Evolutionary conservation across 2,113 vertebrate species (phyloP).

Genomic region (Aldabrachelys gigantea): DNA sequence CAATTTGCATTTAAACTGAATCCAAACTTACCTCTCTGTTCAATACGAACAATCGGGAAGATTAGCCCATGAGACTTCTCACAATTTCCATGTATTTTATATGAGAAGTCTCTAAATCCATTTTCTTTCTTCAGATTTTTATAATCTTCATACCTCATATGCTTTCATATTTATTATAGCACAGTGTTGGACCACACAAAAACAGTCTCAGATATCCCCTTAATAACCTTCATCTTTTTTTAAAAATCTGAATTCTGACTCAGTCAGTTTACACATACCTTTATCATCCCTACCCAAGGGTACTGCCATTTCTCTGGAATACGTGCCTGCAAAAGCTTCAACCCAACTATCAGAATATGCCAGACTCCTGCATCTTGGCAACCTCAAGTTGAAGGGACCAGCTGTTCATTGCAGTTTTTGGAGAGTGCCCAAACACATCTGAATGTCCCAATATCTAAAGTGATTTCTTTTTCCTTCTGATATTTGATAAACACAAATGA

Average conservation of each 20-base stretch:
- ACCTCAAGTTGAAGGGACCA: background rate
- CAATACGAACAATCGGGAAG: background rate
- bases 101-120: background rate
- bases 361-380: conserved; percentile 10
- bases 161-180: accelerated
- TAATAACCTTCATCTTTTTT: background rate
- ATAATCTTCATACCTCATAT: background rate
- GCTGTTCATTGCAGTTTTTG: background rate
- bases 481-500: conserved; percentile 24
- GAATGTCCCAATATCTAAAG: background rate
- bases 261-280: conserved; percentile 30
- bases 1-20: background rate
- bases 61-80: background rate
- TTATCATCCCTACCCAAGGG: background rate
- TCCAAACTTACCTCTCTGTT: background rate
- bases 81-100: background rate
- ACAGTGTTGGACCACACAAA: accelerated
- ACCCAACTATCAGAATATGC: conserved; percentile 3
- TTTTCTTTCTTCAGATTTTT: background rate
- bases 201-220: background rate
- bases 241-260: conserved; percentile 35
- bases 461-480: conserved; percentile 23
- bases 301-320: conserved; percentile 16
- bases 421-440: background rate
- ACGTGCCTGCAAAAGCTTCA: background rate